These are phyloP conservation scores for Rhineura floridana DNA, from an alignment of 2,113 vertebrate species.

Conservation along the genomic window DNA sequence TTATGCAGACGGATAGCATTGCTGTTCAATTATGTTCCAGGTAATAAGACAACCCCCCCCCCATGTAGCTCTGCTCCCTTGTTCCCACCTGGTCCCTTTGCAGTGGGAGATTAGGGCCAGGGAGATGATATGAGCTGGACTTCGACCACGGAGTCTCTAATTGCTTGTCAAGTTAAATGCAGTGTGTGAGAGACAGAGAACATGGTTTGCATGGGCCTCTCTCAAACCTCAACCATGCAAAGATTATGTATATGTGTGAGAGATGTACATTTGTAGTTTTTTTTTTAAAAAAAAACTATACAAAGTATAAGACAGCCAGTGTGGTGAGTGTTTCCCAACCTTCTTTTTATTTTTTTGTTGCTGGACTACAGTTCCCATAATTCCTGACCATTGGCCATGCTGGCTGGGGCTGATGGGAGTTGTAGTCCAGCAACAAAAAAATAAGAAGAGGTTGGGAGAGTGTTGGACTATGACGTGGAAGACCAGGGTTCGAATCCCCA, in stretches of 20 bases:
- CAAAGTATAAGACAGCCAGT: too few relatives aligned
- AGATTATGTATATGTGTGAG: neutral
- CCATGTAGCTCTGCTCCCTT: neutral
- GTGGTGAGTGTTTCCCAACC: too few relatives aligned
- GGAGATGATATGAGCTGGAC: neutral
- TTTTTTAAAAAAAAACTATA: too few relatives aligned
- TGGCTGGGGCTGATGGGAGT: too few relatives aligned
- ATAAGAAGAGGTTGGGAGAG: too few relatives aligned
- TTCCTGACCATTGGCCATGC: too few relatives aligned
- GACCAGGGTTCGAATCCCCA: too few relatives aligned
- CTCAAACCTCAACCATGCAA: neutral
- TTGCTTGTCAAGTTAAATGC: neutral
- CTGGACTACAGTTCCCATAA: too few relatives aligned
- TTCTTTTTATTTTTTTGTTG: too few relatives aligned
- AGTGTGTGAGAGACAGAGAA: neutral
- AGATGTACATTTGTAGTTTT: neutral
- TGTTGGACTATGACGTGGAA: too few relatives aligned
- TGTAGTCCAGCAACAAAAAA: too few relatives aligned
- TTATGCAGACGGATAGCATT: neutral
- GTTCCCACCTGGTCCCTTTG: constrained; percentile 2
- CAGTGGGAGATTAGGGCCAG: constrained; percentile 25
- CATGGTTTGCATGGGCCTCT: neutral
- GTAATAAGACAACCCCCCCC: constrained; percentile 31
- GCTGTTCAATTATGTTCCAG: constrained; percentile 34
- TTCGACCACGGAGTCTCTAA: neutral